Base-by-base conservation (phyloP, 2,797 vertebrate species). In the Oreortyx pictus region DNA sequence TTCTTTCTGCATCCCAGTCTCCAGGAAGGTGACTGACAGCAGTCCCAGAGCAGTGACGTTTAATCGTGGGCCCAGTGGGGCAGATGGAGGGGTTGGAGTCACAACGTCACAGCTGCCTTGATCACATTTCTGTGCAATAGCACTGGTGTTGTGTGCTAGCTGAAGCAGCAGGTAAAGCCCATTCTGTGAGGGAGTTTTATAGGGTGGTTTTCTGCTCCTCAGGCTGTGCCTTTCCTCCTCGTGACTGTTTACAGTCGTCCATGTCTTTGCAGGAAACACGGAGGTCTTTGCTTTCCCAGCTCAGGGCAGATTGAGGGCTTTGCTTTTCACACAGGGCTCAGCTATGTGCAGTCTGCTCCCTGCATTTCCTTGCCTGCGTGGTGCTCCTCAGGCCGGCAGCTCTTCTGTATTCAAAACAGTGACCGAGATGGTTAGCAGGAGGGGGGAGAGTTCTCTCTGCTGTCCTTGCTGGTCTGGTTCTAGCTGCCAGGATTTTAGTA, bases 91-190 rank as follows among this genome's bases (percentile, higher is more conserved):
- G 18, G 7, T 14, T 70, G 73, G n/a, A 22, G 3, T 41, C 39
- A 41, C 39, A 14, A 5, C 5, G 39, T 14, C 39, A 11, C 25
- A 24, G 29, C 50, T 64, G 13, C 50, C 60, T 52, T 23, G 62
- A 60, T 66, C n/a, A 18, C 46, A 5, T 50, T 24, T 12, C 8
- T 0, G 4, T n/a, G 18, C 37, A 35, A 7, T 7, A 31, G 62
- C 2, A 3, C 59, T 35, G 0, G 46, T 64, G 59, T 1, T 23
- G 3, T 65, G 60, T 0, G 3, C 43, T 47, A 22, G 7, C 73
- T 14, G 46, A 80, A 85, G 54, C 39, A 68, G 20, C 20, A 3
- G 7, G 75, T 81, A 73, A 89, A 78, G 29, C 25, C 50, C 56
- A 9, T 74, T 80, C 61, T 47, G 6, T 41, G 9, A 54, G 54